Evolutionary conservation across 2,797 vertebrate species (phyloP).

Genomic region (Pseudochaenichthys georgianus): DNA sequence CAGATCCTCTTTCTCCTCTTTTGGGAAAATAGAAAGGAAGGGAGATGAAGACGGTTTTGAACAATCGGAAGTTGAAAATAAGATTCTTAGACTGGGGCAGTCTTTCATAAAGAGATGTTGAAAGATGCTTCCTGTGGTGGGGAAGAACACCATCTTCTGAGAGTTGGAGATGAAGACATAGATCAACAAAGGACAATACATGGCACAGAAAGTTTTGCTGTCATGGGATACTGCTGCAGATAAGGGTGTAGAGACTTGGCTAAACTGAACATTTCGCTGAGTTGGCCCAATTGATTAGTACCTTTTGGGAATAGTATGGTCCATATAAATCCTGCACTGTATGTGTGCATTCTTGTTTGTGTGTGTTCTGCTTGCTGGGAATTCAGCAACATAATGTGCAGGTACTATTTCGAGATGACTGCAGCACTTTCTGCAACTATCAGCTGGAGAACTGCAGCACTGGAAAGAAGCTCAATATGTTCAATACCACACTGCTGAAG

Average conservation of each 20-base stretch:
- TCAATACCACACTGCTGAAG: constrained; percentile 14
- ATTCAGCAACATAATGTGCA: constrained; percentile 51
- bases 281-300: constrained; percentile 73
- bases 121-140: constrained; percentile 17
- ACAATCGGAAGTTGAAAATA: constrained; percentile 7
- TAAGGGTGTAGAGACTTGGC: constrained; percentile 40
- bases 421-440: constrained; percentile 71
- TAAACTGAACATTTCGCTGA: constrained; percentile 63
- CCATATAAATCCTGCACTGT: constrained; percentile 56
- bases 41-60: constrained; percentile 13
- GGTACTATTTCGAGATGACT: constrained; percentile 66
- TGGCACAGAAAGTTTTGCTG: constrained; percentile 44
- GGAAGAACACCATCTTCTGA: constrained; percentile 9
- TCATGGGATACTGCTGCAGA: constrained; percentile 61
- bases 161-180: constrained; percentile 11
- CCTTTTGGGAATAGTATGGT: constrained; percentile 60
- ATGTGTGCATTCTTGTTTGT: constrained; percentile 30
- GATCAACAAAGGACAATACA: constrained; percentile 22
- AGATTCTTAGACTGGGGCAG: background rate
- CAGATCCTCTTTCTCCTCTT: constrained; percentile 6
- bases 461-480: constrained; percentile 30
- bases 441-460: constrained; percentile 45
- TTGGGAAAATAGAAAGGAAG: constrained; percentile 4
- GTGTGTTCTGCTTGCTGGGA: constrained; percentile 41
- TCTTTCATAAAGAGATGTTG: constrained; percentile 7